Conservation (phyloP, 2,113 vertebrate genomes). For the Accipiter cooperii region DNA sequence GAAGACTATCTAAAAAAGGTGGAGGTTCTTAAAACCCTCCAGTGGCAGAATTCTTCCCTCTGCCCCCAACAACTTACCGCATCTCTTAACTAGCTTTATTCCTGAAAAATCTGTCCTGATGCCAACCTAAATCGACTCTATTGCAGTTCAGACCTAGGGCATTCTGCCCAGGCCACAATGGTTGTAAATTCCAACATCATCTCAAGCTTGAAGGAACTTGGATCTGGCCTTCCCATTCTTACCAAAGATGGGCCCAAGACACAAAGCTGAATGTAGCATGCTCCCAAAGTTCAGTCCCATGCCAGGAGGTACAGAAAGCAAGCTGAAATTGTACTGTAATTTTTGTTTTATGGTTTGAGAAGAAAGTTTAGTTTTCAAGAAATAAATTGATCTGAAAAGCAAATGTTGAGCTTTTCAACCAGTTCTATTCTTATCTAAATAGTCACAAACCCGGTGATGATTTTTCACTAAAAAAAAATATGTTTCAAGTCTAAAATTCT, state of each 20-base stretch:
- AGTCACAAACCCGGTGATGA: neutral
- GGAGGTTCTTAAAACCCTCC: neutral
- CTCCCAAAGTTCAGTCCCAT: neutral
- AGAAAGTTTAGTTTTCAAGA: neutral
- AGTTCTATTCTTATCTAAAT: neutral
- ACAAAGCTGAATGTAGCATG: neutral
- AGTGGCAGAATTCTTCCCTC: neutral
- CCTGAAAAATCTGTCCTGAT: neutral
- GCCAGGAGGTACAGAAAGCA: neutral
- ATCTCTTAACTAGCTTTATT: neutral
- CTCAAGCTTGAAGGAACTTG: neutral
- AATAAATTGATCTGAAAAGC: neutral
- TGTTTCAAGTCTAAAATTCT: neutral
- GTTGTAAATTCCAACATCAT: neutral
- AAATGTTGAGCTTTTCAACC: neutral
- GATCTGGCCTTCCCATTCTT: neutral
- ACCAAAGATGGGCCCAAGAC: neutral
- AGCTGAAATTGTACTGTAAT: neutral
- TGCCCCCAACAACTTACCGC: neutral
- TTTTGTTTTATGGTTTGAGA: neutral
- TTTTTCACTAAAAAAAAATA: neutral
- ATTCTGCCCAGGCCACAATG: neutral
- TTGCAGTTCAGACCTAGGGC: neutral
- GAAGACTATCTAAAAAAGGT: neutral
- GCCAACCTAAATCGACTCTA: neutral